Conservation (phyloP, 2,888 invertebrate genomes). For the Achlya flavicornis region DNA sequence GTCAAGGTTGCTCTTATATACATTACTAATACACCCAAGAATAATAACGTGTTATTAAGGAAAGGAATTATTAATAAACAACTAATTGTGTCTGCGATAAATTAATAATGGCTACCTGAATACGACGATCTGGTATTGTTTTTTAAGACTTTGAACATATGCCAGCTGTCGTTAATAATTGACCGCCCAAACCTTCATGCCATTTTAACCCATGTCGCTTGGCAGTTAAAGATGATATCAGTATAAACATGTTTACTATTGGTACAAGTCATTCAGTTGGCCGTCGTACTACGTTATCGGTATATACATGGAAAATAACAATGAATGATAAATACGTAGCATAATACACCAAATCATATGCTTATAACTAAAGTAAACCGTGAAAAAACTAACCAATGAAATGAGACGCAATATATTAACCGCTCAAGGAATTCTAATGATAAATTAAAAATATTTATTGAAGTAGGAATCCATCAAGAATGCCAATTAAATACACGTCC, state of each 20-base stretch:
- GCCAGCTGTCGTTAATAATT: not conserved
- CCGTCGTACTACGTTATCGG: slow-evolving; percentile 33
- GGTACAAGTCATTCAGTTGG: slow-evolving; percentile 38
- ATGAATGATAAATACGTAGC: slow-evolving; percentile 15
- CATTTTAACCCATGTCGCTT: not conserved
- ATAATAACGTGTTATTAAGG: slow-evolving; percentile 11
- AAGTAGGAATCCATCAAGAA: slow-evolving; percentile 14
- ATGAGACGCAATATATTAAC: not conserved
- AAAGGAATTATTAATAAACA: slow-evolving; percentile 22
- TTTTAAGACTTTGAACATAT: not conserved
- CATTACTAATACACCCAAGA: not conserved
- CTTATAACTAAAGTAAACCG: not conserved
- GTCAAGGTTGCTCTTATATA: not conserved
- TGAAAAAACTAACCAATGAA: not conserved
- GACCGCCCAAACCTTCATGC: not conserved
- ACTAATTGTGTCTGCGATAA: slow-evolving; percentile 27
- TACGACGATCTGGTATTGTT: not conserved
- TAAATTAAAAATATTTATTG: not conserved
- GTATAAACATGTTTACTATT: slow-evolving; percentile 22
- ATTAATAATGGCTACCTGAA: slow-evolving; percentile 41
- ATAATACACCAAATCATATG: not conserved
- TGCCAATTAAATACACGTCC: slow-evolving; percentile 29
- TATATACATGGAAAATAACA: slow-evolving; percentile 32
- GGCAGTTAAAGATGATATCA: not conserved
- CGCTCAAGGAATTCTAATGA: not conserved